Evolutionary conservation across 2,888 invertebrate genomes (phyloP), one percentile per base, ranked within the genome.

Genomic region (Epsilonema sp.): DNA sequence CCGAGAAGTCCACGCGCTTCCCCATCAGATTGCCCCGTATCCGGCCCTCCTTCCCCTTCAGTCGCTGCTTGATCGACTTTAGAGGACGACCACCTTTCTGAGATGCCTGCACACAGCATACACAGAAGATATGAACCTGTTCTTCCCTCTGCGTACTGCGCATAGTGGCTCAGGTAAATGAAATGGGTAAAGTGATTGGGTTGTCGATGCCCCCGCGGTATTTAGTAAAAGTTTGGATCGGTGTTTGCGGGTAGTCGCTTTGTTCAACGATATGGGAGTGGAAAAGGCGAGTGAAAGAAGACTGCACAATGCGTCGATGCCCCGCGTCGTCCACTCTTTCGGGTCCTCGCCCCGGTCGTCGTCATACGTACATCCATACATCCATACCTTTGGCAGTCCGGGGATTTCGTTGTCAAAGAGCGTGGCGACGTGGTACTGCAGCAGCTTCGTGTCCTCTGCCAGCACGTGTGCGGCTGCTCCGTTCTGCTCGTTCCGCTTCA

Each of bases 11-110:
- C 0, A 99, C 97, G 73, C 97, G 87, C 67, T 97, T 97, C 46
- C 97, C 97, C 97, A 99, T 99, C 59, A 99, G 76, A 68, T 99
- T 99, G 59, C 97, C 97, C 69, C 97, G 76, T 61, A 99, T 94
- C 61, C 97, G 76, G 0, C 97, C 97, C 77, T 99, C 97, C 66
- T 99, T 99, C 21, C 94, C 92, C 70, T 94, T 94, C 51, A 75
- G 58, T 42, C 97, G 77, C 2, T 92, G 85, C 67, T 97, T 97
- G 45, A 99, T 75, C 0, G 97, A 90, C 72, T 99, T 99, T 8
- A 99, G 70, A 0, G 97, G 97, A 65, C 97, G 82, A 2, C 97
- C 97, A 0, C 92, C 92, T 68, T 99, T 99, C 67, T 99, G 97
- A 78, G 90, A 87, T 11, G 97, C 97, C 68, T 70, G 43, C n/a